phyloP scores from a whole-genome alignment of 2,888 invertebrate species.

The Nephrotoma flavescens region DNA sequence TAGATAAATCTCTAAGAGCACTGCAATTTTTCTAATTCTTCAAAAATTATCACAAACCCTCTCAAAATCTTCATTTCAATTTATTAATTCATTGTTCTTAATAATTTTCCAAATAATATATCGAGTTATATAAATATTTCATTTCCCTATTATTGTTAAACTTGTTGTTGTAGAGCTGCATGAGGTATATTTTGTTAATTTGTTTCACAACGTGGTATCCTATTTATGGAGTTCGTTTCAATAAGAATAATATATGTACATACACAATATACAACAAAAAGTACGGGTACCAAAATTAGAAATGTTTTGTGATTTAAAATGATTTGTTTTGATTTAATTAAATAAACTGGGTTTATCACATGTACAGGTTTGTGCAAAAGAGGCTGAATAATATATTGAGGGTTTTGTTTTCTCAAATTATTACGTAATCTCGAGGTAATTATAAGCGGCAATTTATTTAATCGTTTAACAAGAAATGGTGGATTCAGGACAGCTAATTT shows the following conservation, averaged over 20 bases:
- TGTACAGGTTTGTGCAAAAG: no score
- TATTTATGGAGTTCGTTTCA: not conserved
- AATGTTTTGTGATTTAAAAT: not conserved
- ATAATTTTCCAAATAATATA: not conserved
- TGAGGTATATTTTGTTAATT: not conserved
- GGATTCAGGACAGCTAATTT: no score
- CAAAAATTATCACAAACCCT: not conserved
- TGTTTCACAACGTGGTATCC: not conserved
- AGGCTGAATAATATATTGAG: no score
- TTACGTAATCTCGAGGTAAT: no score
- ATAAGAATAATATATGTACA: not conserved
- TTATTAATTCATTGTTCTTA: not conserved
- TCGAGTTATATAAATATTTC: not conserved
- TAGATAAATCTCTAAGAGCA: no score
- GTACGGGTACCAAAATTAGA: not conserved
- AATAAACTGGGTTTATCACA: not conserved
- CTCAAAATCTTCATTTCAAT: not conserved
- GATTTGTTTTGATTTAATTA: not conserved
- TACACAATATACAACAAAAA: not conserved
- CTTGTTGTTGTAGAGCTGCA: not conserved
- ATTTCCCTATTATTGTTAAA: not conserved
- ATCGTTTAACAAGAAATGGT: no score
- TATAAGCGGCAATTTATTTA: no score
- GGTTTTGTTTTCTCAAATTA: no score
- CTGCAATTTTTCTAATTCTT: not conserved